These are phyloP conservation scores for Sesia bembeciformis DNA, from an alignment of 2,888 invertebrate genomes.

Conservation along the genomic window DNA sequence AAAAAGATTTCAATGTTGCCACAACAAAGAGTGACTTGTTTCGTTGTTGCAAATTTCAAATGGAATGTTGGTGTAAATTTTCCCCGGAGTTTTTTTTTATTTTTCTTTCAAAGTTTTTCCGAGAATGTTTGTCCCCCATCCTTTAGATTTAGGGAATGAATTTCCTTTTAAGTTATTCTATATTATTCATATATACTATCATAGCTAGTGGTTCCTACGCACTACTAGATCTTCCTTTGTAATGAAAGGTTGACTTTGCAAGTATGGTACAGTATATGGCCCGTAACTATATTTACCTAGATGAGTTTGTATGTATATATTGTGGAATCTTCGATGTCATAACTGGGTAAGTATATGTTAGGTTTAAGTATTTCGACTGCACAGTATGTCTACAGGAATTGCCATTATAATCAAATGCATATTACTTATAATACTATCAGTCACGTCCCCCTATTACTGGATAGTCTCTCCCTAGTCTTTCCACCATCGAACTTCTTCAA, in stretches of 20 bases:
- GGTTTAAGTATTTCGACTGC: background rate
- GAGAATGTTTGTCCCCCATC: slow-evolving; percentile 76
- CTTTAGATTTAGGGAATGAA: slow-evolving; percentile 67
- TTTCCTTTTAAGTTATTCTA: slow-evolving; percentile 27
- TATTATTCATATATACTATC: slow-evolving; percentile 50
- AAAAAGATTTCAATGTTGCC: slow-evolving; percentile 42
- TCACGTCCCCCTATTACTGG: too few species aligned
- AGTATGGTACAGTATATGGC: slow-evolving; percentile 20
- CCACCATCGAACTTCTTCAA: too few species aligned
- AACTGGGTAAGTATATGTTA: background rate
- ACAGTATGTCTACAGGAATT: background rate
- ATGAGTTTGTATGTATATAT: background rate
- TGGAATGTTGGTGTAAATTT: slow-evolving; percentile 81
- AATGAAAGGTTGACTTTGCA: slow-evolving; percentile 58
- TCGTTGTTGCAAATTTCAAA: slow-evolving; percentile 66
- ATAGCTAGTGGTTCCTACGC: slow-evolving; percentile 57
- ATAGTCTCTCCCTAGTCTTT: too few species aligned
- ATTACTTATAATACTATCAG: too few species aligned
- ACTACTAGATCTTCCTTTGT: slow-evolving; percentile 51
- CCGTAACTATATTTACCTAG: background rate
- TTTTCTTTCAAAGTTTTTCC: slow-evolving; percentile 34
- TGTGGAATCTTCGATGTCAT: background rate
- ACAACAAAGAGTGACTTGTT: slow-evolving; percentile 38
- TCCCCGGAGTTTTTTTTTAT: slow-evolving; percentile 33
- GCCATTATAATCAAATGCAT: too few species aligned